Evolutionary conservation across 2,797 vertebrate species (phyloP).

Genomic region (Poeciliopsis paucimaculata): DNA sequence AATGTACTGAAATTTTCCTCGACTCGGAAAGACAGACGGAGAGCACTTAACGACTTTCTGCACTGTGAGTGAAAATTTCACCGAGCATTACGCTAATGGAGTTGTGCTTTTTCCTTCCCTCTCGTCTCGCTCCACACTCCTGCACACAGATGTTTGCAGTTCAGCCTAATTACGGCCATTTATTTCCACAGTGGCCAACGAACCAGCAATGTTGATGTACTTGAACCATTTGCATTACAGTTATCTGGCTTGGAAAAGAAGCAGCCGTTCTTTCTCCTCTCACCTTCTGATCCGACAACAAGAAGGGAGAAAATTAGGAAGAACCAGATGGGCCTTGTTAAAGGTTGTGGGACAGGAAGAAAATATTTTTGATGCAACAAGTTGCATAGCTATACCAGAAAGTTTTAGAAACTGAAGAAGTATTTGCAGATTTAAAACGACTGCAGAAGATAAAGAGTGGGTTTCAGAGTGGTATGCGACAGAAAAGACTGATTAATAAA

Average conservation of each 20-base stretch:
- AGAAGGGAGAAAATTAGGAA: background rate
- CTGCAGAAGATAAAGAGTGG: slow-evolving; percentile 35
- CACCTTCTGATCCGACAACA: slow-evolving; percentile 10
- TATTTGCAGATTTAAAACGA: slow-evolving; percentile 18
- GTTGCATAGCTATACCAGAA: slow-evolving; percentile 20
- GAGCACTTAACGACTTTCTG: slow-evolving; percentile 83
- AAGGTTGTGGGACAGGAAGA: slow-evolving; percentile 15
- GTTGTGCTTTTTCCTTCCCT: slow-evolving; percentile 68
- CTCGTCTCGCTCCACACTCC: slow-evolving; percentile 39
- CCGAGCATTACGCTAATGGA: slow-evolving; percentile 85
- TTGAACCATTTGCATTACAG: slow-evolving; percentile 69
- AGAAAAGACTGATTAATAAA: background rate
- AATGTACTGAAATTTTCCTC: slow-evolving; percentile 77
- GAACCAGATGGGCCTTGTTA: background rate
- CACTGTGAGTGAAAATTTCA: slow-evolving; percentile 80
- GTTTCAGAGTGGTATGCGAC: background rate
- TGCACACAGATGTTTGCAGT: slow-evolving; percentile 81
- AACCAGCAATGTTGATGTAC: slow-evolving; percentile 55
- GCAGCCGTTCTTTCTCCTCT: slow-evolving; percentile 23
- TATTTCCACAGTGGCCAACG: slow-evolving; percentile 75
- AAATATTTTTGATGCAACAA: slow-evolving; percentile 29
- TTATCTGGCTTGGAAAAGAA: slow-evolving; percentile 47
- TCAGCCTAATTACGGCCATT: slow-evolving; percentile 84
- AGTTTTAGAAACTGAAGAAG: slow-evolving; percentile 4
- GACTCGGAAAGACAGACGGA: slow-evolving; percentile 83